Evolutionary conservation across 1,140 invertebrate species (phyloP).

Genomic region (Limonius californicus): DNA sequence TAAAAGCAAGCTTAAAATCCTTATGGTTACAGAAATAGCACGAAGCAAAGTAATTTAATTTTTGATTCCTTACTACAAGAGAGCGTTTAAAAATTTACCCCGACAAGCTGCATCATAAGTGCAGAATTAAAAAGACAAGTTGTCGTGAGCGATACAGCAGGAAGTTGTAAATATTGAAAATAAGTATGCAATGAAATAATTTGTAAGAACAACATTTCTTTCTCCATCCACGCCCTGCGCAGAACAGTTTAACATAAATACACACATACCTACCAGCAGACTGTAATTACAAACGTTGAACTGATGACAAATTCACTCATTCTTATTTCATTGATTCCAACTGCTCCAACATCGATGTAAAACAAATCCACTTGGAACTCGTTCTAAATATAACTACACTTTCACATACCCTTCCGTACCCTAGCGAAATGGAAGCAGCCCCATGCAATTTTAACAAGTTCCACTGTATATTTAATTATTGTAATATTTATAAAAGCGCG

Average conservation of each 20-base stretch:
- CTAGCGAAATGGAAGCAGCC: conserved; percentile 27
- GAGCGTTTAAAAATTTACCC: too few relatives aligned
- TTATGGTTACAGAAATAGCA: too few relatives aligned
- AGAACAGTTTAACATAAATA: background rate
- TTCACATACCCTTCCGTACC: conserved; percentile 26
- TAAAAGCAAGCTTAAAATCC: too few relatives aligned
- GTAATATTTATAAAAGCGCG: conserved; percentile 37
- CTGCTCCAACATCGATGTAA: conserved; percentile 1
- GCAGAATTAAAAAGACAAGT: too few relatives aligned
- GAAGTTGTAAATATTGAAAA: background rate
- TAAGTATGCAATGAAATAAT: background rate
- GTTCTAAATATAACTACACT: conserved; percentile 12
- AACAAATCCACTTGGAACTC: conserved; percentile 5
- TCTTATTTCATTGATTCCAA: conserved; percentile 6
- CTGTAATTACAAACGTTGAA: conserved; percentile 1
- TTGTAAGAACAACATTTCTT: background rate
- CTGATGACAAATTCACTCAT: conserved; percentile 8
- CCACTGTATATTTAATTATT: conserved; percentile 37
- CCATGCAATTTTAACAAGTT: conserved; percentile 35
- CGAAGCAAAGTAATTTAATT: too few relatives aligned
- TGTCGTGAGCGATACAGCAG: too few relatives aligned
- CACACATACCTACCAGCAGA: background rate
- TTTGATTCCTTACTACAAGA: too few relatives aligned
- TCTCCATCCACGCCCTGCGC: background rate
- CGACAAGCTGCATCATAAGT: too few relatives aligned